Evolutionary conservation across 2,113 vertebrate genomes (phyloP).

Genomic region (Ictidomys tridecemlineatus): DNA sequence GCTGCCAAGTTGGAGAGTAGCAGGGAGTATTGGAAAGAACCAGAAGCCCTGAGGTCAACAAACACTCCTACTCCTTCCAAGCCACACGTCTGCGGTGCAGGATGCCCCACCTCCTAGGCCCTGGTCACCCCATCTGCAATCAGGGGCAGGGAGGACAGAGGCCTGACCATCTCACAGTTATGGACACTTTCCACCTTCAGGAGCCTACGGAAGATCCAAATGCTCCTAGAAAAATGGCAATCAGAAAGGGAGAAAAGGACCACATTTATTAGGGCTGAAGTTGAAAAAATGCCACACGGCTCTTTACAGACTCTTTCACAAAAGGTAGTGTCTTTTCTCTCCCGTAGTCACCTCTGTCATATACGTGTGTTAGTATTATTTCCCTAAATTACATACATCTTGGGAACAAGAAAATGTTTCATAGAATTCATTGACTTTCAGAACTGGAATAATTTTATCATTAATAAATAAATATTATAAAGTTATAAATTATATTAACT

Average conservation of each 20-base stretch:
- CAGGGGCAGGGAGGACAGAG: background rate
- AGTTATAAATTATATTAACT: background rate
- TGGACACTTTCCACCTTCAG: background rate
- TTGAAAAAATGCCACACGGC: conserved; percentile 21
- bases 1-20: background rate
- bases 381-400: background rate
- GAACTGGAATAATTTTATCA: background rate
- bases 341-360: background rate
- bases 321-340: conserved; percentile 4
- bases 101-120: background rate
- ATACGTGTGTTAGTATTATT: conserved; percentile 1
- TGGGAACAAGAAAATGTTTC: conserved; percentile 29
- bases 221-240: background rate
- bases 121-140: background rate
- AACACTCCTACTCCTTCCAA: background rate
- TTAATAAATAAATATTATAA: background rate
- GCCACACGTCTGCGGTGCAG: background rate
- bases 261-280: background rate
- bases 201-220: background rate
- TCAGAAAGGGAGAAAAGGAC: conserved; percentile 25
- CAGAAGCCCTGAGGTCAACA: background rate
- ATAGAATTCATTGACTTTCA: conserved; percentile 8
- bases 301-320: background rate
- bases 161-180: background rate
- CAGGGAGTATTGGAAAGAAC: background rate